Evolutionary conservation across 1,140 invertebrate genomes (phyloP).

Genomic region (Nomia melanderi): DNA sequence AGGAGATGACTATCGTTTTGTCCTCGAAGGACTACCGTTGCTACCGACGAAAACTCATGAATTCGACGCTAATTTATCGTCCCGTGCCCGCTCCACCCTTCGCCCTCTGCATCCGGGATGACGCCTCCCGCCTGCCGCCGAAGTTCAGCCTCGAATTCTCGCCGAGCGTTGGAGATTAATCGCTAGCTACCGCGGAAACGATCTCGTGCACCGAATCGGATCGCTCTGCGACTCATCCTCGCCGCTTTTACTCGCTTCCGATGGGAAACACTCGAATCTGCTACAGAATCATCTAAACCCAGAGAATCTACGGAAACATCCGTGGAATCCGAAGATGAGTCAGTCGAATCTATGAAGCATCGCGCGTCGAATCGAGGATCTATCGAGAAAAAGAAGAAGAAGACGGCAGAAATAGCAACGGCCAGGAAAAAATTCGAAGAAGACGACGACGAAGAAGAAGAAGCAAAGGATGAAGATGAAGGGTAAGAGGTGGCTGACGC

Average conservation of each 20-base stretch:
- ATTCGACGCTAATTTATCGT: conserved; percentile 65
- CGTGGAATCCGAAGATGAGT: no score
- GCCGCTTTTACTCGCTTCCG: background rate
- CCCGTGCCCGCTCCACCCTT: conserved; percentile 20
- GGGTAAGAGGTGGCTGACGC: conserved; percentile 46
- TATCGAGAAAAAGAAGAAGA: no score
- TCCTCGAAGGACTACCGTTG: conserved; percentile 65
- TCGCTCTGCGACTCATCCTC: no score
- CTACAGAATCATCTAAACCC: no score
- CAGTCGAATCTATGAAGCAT: no score
- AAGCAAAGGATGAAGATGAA: background rate
- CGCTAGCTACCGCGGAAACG: background rate
- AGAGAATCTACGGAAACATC: no score
- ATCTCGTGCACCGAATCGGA: background rate
- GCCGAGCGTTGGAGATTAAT: conserved; percentile 36
- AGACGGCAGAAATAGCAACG: background rate
- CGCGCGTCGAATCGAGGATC: no score
- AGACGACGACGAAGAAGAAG: background rate
- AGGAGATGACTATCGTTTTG: conserved; percentile 68
- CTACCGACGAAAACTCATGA: conserved; percentile 65
- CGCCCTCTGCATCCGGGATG: conserved; percentile 42
- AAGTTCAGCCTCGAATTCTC: conserved; percentile 28
- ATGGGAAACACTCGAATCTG: no score
- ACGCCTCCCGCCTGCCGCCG: conserved; percentile 7
- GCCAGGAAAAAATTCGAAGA: background rate